A percentile compares a stretch with the other conserved stretches of the same genome.
Evolutionary conservation across 2,888 invertebrate genomes (phyloP).

Genomic region (Athalia circularis): DNA sequence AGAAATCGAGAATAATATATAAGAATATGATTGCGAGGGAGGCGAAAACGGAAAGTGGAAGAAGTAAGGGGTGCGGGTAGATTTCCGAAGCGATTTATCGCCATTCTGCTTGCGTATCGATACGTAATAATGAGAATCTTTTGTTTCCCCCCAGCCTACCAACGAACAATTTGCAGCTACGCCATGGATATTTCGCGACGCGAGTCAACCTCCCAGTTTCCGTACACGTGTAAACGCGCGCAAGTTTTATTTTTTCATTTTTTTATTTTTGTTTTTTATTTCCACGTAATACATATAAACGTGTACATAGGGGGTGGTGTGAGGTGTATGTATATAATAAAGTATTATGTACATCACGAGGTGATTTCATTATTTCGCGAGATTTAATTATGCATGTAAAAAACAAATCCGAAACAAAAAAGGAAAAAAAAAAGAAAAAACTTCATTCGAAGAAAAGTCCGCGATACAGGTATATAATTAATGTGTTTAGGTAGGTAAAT

Average conservation of each 20-base stretch:
- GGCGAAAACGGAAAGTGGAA: neutral
- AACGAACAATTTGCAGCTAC: no score
- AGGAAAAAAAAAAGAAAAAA: no score
- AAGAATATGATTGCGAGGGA: neutral
- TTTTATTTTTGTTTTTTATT: neutral
- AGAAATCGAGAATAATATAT: neutral
- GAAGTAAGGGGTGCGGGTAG: neutral
- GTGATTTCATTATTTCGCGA: no score
- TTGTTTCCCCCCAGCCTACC: constrained; percentile 52
- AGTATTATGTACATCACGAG: no score
- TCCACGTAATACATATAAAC: neutral
- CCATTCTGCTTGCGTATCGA: constrained; percentile 67
- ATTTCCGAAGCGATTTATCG: constrained; percentile 46
- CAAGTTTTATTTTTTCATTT: neutral
- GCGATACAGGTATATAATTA: neutral
- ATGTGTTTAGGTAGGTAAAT: neutral
- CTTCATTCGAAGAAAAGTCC: no score
- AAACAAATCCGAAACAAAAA: no score
- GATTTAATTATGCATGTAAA: no score
- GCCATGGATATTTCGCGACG: neutral
- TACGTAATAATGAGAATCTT: constrained; percentile 70
- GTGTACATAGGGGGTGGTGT: neutral
- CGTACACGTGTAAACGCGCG: no score
- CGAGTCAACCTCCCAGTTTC: no score
- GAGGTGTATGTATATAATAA: no score